Evolutionary conservation across 64 coral and sea anemone species (phyloP).

Genomic region (Anthopleura sola): DNA sequence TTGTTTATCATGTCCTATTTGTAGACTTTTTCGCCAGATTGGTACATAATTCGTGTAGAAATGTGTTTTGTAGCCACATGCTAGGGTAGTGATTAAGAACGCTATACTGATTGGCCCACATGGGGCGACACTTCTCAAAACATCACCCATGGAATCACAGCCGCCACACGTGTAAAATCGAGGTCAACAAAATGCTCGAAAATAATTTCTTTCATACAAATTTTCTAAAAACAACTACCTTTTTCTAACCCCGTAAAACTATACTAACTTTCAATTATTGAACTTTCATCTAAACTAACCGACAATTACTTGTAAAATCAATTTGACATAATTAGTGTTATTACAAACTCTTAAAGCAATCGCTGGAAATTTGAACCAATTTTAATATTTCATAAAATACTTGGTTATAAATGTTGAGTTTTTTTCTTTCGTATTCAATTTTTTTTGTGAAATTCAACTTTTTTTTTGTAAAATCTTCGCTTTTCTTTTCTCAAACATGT

Average conservation of each 20-base stretch:
- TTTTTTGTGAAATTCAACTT: too few species aligned
- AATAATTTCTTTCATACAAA: not conserved
- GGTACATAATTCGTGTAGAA: not conserved
- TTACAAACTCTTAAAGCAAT: too few species aligned
- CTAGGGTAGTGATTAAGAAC: not conserved
- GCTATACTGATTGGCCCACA: not conserved
- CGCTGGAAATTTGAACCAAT: too few species aligned
- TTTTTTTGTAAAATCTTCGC: too few species aligned
- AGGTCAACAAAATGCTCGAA: not conserved
- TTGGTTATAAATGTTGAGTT: too few species aligned
- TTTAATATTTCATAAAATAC: too few species aligned
- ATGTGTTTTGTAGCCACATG: not conserved
- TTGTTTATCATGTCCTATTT: not conserved
- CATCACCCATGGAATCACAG: not conserved
- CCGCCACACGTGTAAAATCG: not conserved
- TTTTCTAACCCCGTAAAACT: not conserved
- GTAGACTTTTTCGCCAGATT: not conserved
- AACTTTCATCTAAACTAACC: too few species aligned
- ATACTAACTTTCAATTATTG: too few species aligned
- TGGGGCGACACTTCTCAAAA: conserved; percentile 10
- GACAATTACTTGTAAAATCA: too few species aligned
- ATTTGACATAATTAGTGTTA: too few species aligned
- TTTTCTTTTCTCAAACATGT: too few species aligned
- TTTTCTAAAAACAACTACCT: not conserved
- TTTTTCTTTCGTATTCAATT: too few species aligned